A percentile compares a stretch with the other conserved stretches of the same genome.
Evolutionary conservation across 2,797 vertebrate species (phyloP).

Genomic region (Naso thynnoides): DNA sequence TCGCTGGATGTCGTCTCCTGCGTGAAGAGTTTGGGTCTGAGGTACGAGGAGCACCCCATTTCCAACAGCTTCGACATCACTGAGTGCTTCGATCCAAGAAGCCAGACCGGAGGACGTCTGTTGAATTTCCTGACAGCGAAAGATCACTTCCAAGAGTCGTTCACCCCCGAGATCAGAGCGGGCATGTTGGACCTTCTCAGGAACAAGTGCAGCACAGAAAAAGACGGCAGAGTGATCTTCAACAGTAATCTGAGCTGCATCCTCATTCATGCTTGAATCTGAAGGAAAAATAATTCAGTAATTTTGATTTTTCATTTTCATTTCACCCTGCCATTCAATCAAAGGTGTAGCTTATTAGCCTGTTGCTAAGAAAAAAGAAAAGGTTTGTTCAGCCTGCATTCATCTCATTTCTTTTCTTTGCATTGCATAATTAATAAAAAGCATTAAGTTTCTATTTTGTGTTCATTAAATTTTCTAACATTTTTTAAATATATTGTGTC

Average conservation of each 20-base stretch:
- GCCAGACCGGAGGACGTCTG: conserved; percentile 57
- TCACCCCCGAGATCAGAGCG: conserved; percentile 64
- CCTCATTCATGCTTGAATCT: conserved; percentile 61
- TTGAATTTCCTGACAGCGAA: conserved; percentile 73
- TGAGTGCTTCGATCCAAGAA: conserved; percentile 66
- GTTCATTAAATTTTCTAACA: too few relatives aligned
- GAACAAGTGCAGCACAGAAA: conserved; percentile 73
- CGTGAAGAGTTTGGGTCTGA: conserved; percentile 67
- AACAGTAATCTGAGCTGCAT: conserved; percentile 65
- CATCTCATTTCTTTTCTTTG: too few relatives aligned
- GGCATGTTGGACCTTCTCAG: conserved; percentile 76
- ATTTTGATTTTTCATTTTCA: background rate
- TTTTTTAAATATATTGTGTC: background rate
- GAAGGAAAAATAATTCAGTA: background rate
- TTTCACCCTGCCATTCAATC: background rate
- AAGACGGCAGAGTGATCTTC: conserved; percentile 68
- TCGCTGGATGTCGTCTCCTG: conserved; percentile 62
- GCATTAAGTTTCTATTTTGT: background rate
- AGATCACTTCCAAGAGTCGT: conserved; percentile 65
- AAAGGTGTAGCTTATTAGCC: background rate
- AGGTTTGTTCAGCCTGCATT: background rate
- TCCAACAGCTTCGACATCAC: conserved; percentile 70
- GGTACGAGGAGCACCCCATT: conserved; percentile 65
- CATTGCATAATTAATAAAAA: background rate
- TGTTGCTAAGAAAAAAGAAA: background rate